Evolutionary conservation across 1,140 invertebrate genomes (phyloP).

Genomic region (Atopsyche davidsoni): DNA sequence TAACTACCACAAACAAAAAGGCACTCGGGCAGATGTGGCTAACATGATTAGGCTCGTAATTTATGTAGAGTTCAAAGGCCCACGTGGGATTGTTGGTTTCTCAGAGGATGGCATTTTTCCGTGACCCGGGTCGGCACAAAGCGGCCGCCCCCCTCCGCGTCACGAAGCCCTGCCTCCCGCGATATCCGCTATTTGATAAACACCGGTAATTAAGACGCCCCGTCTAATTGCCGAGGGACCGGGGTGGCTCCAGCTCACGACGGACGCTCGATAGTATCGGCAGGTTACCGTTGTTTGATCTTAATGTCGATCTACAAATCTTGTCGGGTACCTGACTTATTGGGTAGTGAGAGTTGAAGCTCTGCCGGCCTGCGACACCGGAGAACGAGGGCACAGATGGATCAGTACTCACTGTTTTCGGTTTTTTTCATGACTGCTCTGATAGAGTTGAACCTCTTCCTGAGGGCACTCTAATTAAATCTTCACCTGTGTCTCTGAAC

Average conservation of each 20-base stretch:
- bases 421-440: too few relatives aligned
- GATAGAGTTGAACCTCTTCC: too few relatives aligned
- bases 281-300: too few relatives aligned
- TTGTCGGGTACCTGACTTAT: too few relatives aligned
- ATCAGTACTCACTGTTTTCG: too few relatives aligned
- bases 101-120: conserved; percentile 24
- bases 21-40: conserved; percentile 18
- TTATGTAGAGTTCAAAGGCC: conserved; percentile 26
- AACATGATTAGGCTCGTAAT: conserved; percentile 22
- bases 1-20: too few relatives aligned
- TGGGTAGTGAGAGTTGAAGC: too few relatives aligned
- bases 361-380: too few relatives aligned
- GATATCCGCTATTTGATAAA: conserved; percentile 24
- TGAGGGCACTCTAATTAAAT: too few relatives aligned
- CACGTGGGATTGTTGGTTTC: conserved; percentile 22
- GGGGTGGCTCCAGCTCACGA: not conserved
- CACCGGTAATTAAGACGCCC: conserved; percentile 24
- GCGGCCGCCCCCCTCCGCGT: conserved; percentile 15
- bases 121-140: conserved; percentile 14
- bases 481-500: too few relatives aligned
- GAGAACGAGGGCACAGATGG: too few relatives aligned
- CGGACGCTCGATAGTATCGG: conserved; percentile 6
- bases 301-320: too few relatives aligned
- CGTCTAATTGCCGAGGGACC: conserved; percentile 13
- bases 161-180: conserved; percentile 18